A percentile compares a stretch with the other conserved stretches of the same genome.
phyloP scores from a whole-genome alignment of 2,797 vertebrate species.

The Furcifer pardalis region DNA sequence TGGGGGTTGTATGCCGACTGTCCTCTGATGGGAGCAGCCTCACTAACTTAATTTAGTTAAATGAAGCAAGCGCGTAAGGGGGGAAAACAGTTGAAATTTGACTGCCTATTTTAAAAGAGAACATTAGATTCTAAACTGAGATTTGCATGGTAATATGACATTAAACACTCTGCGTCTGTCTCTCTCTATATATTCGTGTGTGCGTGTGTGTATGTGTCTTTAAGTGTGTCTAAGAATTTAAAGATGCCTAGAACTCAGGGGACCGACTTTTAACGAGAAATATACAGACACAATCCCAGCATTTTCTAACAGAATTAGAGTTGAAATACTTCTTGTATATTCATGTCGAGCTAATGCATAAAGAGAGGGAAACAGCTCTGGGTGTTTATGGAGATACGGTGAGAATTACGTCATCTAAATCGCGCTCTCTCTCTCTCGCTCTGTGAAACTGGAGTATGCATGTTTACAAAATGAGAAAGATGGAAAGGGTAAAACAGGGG shows the following conservation, averaged over 20 bases:
- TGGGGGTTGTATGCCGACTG: too few relatives aligned
- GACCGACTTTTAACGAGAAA: constrained; percentile 48
- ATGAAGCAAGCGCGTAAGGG: constrained; percentile 43
- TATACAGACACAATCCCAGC: constrained; percentile 58
- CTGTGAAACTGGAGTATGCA: constrained; percentile 45
- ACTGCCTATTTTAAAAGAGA: constrained; percentile 65
- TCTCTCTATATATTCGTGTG: background rate
- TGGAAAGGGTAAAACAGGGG: background rate
- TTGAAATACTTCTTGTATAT: constrained; percentile 65
- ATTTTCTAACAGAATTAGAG: constrained; percentile 66
- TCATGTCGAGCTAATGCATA: constrained; percentile 71
- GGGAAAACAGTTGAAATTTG: constrained; percentile 61
- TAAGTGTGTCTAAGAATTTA: constrained; percentile 33
- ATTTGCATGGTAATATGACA: constrained; percentile 61
- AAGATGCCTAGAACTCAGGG: constrained; percentile 59
- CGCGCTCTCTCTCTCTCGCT: constrained; percentile 59
- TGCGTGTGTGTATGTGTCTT: background rate
- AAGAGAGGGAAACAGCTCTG: constrained; percentile 73
- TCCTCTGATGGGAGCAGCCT: background rate
- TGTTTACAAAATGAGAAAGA: constrained; percentile 10
- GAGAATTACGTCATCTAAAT: constrained; percentile 74
- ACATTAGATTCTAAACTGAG: constrained; percentile 62
- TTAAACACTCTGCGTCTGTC: constrained; percentile 29
- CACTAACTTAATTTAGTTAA: constrained; percentile 37
- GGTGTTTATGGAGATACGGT: constrained; percentile 73